phyloP scores from a whole-genome alignment of 2,113 vertebrate genomes.

The Irena cyanogastra region DNA sequence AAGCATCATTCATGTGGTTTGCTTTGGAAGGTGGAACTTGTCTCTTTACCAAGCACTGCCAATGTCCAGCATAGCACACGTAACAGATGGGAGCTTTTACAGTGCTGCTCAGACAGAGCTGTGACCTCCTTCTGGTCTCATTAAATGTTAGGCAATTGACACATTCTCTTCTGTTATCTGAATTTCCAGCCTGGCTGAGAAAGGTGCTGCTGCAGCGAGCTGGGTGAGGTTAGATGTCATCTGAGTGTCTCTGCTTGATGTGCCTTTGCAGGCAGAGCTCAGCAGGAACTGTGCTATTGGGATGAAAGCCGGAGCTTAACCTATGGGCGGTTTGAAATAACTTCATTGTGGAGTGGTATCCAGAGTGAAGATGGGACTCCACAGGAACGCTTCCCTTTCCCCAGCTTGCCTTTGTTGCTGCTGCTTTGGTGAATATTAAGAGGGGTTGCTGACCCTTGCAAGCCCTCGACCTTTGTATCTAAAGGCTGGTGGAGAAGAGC shows the following conservation, averaged over 20 bases:
- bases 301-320: constrained; percentile 56
- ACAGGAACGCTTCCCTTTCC: constrained; percentile 63
- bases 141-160: constrained; percentile 8
- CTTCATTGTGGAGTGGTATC: constrained; percentile 56
- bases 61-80: background rate
- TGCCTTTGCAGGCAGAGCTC: constrained; percentile 53
- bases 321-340: constrained; percentile 45
- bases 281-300: constrained; percentile 20
- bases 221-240: constrained; percentile 59
- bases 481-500: constrained; percentile 47
- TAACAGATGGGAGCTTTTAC: constrained; percentile 14
- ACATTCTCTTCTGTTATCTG: background rate
- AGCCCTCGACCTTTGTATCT: constrained; percentile 40
- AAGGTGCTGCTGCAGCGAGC: constrained; percentile 21
- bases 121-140: constrained; percentile 5
- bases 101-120: background rate
- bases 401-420: constrained; percentile 56
- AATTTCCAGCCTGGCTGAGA: constrained; percentile 22
- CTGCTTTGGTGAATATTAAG: constrained; percentile 57
- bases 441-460: constrained; percentile 63
- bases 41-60: background rate
- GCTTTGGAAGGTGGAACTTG: constrained; percentile 2
- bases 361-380: constrained; percentile 60
- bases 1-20: constrained; percentile 10
- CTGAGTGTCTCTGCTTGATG: constrained; percentile 24